These are phyloP conservation scores for Vulpes lagopus DNA, from an alignment of 2,113 vertebrate species.

Conservation along the genomic window DNA sequence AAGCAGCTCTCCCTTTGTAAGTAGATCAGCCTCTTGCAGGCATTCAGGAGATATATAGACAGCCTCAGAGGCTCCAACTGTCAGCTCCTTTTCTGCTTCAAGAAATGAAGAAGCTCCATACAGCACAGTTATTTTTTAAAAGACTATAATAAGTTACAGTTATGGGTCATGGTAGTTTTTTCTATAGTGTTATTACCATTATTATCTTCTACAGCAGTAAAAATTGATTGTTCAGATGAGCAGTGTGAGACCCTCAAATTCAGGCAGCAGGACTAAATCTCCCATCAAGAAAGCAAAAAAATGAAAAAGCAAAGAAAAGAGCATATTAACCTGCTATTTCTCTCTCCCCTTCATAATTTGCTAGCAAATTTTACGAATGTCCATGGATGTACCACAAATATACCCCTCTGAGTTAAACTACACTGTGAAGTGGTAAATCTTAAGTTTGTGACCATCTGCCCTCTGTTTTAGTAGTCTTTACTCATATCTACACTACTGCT, in stretches of 20 bases:
- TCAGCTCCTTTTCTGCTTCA: conserved; percentile 76
- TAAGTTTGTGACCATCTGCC: background rate
- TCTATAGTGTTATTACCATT: conserved; percentile 86
- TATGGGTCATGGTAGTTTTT: conserved; percentile 86
- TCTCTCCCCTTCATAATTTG: background rate
- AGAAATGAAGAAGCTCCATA: conserved; percentile 77
- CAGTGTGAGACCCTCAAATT: conserved; percentile 69
- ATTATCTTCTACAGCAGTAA: conserved; percentile 87
- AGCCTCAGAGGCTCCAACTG: conserved; percentile 46
- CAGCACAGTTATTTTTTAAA: conserved; percentile 83
- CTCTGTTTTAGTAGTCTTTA: background rate
- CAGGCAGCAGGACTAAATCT: conserved; percentile 77
- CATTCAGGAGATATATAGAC: background rate
- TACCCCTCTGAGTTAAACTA: background rate
- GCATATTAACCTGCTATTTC: background rate
- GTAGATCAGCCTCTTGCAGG: background rate
- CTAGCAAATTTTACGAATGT: background rate
- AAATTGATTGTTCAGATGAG: conserved; percentile 87
- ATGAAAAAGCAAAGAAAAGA: background rate
- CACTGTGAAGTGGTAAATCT: conserved; percentile 5
- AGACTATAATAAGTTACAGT: conserved; percentile 86
- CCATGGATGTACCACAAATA: rapidly evolving
- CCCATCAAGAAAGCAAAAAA: conserved; percentile 58
- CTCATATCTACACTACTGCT: background rate
- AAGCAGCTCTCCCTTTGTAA: background rate